phyloP scores from a whole-genome alignment of 2,797 vertebrate genomes.

The Zenarchopterus dispar region DNA sequence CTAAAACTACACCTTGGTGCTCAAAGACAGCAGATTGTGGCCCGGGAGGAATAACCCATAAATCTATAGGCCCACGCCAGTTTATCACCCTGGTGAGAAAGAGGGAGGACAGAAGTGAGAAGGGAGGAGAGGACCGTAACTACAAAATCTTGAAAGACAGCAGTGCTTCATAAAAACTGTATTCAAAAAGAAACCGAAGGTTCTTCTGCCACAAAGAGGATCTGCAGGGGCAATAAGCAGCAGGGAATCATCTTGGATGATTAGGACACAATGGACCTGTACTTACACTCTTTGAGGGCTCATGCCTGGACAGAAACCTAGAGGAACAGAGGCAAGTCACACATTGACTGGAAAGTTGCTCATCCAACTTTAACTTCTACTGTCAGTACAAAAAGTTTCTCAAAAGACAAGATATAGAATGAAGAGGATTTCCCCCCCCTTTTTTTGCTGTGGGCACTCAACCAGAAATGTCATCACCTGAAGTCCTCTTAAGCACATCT shows the following conservation, averaged over 20 bases:
- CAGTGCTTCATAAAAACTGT: background rate
- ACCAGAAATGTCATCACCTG: conserved; percentile 9
- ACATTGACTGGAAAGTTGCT: conserved; percentile 7
- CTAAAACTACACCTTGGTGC: conserved; percentile 69
- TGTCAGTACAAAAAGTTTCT: background rate
- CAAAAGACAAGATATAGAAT: background rate
- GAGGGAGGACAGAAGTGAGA: conserved; percentile 39
- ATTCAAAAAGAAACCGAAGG: conserved; percentile 7
- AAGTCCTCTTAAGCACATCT: conserved; percentile 6
- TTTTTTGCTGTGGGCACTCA: background rate
- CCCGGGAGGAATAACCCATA: conserved; percentile 53
- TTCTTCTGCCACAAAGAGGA: conserved; percentile 8
- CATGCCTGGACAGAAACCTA: background rate
- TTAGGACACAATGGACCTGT: conserved; percentile 4
- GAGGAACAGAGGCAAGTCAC: background rate
- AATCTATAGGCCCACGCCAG: conserved; percentile 72
- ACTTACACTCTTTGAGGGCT: background rate
- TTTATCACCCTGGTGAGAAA: conserved; percentile 75
- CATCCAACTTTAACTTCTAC: background rate
- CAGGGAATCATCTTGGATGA: background rate
- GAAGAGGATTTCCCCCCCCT: background rate
- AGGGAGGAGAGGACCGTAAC: conserved; percentile 22
- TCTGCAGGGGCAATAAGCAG: background rate
- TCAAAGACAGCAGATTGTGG: conserved; percentile 37
- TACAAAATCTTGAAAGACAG: conserved; percentile 13